Evolutionary conservation across 2,797 vertebrate species (phyloP), one percentile per base, ranked within the genome.

Genomic region (Peromyscus attwateri): DNA sequence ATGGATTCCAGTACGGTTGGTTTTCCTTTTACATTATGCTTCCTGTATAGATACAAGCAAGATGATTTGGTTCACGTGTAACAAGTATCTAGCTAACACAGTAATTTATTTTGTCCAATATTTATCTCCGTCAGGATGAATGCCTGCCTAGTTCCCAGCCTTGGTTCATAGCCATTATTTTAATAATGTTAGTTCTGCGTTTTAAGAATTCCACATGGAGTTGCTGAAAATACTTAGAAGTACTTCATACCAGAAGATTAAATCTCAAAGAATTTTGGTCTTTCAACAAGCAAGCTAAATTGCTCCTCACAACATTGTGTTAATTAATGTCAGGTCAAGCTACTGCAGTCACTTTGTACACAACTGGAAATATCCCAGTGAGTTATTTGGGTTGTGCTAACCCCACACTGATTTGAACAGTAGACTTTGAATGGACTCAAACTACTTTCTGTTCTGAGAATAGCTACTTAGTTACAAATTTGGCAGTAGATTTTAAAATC

Each of bases 261-360:
- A 97, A 92, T 95, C 87, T 93, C 82, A 95, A 92, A 97, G 85
- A 97, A 92, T 94, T 96, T 97, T 95, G 70, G 57, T 95, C 80
- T 97, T 95, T 87, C 87, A 95, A 96, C 89, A 71, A 95, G 62
- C 34, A 92, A 92, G 83, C 84, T 92, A 96, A 98, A 96, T 97
- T 95, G 87, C 76, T 97, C n/a, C 91, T 91, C 91, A 94, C 91
- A 95, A 95, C 92, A 92, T 93, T 95, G 82, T 95, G 96, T 97
- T 95, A 98, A 98, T 97, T 97, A 97, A 91, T 88, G 87, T 93
- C 94, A 97, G 89, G 96, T 96, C 89, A 96, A 94, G 43, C 57
- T 87, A 76, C 75, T 96, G 96, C 34, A 60, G 84, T 96, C 95
- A 81, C 91, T 96, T 93, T 95, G 76, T 93, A 70, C 17, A 94